Conservation (phyloP, 2,888 invertebrate species). For the Gryllus longicercus region DNA sequence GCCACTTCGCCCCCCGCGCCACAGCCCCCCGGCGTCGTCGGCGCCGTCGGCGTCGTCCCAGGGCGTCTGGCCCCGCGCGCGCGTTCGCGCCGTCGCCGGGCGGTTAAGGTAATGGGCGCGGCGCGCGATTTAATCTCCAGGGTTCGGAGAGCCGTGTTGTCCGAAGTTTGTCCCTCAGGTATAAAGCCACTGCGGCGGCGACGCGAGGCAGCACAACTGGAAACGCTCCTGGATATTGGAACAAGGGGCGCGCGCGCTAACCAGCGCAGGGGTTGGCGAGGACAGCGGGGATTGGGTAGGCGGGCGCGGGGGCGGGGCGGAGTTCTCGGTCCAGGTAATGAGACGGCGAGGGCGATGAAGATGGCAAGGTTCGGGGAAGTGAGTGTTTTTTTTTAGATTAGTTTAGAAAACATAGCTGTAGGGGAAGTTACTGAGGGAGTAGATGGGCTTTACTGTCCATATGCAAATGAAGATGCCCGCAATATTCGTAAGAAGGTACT, state of each 20-base stretch:
- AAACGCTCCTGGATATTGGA: conserved; percentile 17
- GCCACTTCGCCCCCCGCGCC: too few relatives aligned
- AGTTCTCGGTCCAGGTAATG: neutral
- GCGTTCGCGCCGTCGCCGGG: neutral
- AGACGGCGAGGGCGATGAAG: too few relatives aligned
- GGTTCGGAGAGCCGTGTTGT: conserved; percentile 4
- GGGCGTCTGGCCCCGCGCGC: neutral
- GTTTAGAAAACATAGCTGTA: too few relatives aligned
- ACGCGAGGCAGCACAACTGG: neutral
- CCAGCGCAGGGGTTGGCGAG: neutral
- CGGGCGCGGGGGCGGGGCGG: neutral
- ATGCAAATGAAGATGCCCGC: too few relatives aligned
- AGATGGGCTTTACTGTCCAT: too few relatives aligned
- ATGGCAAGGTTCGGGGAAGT: too few relatives aligned
- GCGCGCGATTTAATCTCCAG: neutral
- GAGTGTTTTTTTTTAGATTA: too few relatives aligned
- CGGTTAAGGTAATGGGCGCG: neutral
- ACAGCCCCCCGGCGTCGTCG: too few relatives aligned
- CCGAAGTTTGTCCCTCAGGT: conserved; percentile 17
- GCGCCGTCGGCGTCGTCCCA: too few relatives aligned
- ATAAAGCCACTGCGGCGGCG: neutral
- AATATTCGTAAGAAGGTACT: too few relatives aligned
- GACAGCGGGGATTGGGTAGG: neutral
- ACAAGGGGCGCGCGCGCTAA: neutral
- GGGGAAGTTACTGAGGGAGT: too few relatives aligned